Evolutionary conservation across 2,888 invertebrate species (phyloP), one percentile per base, ranked within the genome.

Genomic region (Anthrax anthrax): DNA sequence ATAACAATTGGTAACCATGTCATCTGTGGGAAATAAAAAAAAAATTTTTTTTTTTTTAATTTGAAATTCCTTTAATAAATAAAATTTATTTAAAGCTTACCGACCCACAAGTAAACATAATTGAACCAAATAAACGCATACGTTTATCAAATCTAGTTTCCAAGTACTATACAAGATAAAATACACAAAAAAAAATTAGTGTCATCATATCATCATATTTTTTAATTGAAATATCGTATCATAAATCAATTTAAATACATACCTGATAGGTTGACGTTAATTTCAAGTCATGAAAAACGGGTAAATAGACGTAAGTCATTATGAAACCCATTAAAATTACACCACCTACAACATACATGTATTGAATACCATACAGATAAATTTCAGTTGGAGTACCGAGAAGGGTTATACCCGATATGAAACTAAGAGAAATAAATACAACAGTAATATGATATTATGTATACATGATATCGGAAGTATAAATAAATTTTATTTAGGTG

Each of bases 261-360:
- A 80, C 81, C 73, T 85, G 83, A 63, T 84, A 85, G 4, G 82
- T 81, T 34, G 84, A 84, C 42, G 81, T 84, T 2, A 85, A 62
- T 55, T 77, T 73, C 10, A 81, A 67, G 48, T 81, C 78, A 52
- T 82, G 80, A 54, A 83, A 77, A 0, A 84, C 81, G 0, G 84
- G 84, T 43, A 84, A 60, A 60, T 77, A 82, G 18, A 81, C 70
- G 44, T 67, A 70, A 10, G 74, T 74, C 63, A 80, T 73, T 37
- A 78, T 65, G 14, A 80, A 51, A 3, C 76, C 78, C 72, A 80
- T 80, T 5, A 73, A 50, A 4, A 77, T 44, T 13, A 77, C 67
- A 17, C 79, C 81, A 10, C 74, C 65, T 17, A 76, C 65, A 9
- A 78, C 72, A 58, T 76, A 83, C 37, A 77, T 60, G 59, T 84